Percentiles rank a stretch among this genome's conserved stretches.
phyloP scores from a whole-genome alignment of 2,113 vertebrate genomes.

The Camarhynchus parvulus region DNA sequence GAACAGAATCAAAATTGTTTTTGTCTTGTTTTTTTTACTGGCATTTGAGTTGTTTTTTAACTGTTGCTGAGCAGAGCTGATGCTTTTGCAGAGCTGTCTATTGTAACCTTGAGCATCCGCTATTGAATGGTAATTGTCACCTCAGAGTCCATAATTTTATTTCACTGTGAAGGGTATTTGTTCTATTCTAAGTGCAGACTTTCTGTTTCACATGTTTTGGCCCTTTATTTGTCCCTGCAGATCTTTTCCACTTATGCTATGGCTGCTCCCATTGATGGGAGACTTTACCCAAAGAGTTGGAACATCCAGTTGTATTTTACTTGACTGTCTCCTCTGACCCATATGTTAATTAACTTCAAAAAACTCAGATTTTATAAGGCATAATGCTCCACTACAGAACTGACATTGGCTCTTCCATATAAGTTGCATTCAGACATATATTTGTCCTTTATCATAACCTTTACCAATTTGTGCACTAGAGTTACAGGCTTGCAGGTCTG shows the following conservation, averaged over 20 bases:
- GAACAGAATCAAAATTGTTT: not conserved
- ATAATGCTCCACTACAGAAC: not conserved
- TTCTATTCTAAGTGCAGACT: not conserved
- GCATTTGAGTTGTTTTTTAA: not conserved
- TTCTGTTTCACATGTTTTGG: not conserved
- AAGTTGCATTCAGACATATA: not conserved
- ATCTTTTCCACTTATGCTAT: not conserved
- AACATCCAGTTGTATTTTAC: not conserved
- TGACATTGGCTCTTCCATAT: not conserved
- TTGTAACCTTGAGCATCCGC: fast-evolving
- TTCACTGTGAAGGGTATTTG: not conserved
- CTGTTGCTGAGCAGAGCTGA: not conserved
- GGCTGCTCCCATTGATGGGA: not conserved
- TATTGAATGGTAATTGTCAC: not conserved
- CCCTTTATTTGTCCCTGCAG: not conserved
- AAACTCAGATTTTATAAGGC: not conserved
- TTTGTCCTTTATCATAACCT: not conserved
- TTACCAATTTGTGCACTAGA: not conserved
- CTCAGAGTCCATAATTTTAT: not conserved
- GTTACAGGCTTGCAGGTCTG: not conserved
- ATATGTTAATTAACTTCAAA: not conserved
- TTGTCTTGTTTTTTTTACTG: not conserved
- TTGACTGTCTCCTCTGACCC: not conserved
- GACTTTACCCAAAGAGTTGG: not conserved
- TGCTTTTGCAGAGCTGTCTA: not conserved